These are phyloP conservation scores for Alosa sapidissima DNA, from an alignment of 2,797 vertebrate genomes.

Conservation along the genomic window DNA sequence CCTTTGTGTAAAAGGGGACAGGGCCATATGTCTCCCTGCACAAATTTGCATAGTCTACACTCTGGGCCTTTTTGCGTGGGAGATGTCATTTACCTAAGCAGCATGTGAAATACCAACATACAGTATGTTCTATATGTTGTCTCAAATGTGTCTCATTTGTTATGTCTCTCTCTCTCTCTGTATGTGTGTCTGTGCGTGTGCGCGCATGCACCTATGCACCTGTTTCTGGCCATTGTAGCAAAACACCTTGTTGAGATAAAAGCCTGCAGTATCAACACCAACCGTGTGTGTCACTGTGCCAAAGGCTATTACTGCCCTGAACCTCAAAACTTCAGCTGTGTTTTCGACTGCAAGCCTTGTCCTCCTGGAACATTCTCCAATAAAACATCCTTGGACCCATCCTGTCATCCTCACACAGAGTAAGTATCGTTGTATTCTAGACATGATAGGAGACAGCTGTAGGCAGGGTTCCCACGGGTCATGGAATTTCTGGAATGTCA, in stretches of 20 bases:
- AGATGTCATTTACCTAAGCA: background rate
- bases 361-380: slow-evolving; percentile 43
- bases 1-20: background rate
- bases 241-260: slow-evolving; percentile 25
- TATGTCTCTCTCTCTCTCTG: background rate
- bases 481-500: too few species aligned
- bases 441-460: background rate
- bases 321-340: slow-evolving; percentile 28
- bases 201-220: background rate
- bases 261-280: slow-evolving; percentile 17
- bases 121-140: background rate
- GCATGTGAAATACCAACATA: background rate
- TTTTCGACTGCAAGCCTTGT: slow-evolving; percentile 38
- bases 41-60: background rate
- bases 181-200: slow-evolving; percentile 24
- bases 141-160: background rate
- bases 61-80: background rate
- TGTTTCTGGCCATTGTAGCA: background rate
- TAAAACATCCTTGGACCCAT: background rate
- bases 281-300: slow-evolving; percentile 45
- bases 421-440: slow-evolving; percentile 36
- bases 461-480: too few species aligned
- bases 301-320: slow-evolving; percentile 43
- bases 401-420: slow-evolving; percentile 42
- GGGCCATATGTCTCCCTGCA: background rate